Evolutionary conservation across 2,888 invertebrate genomes (phyloP), one percentile per base, ranked within the genome.

Genomic region (Adelognathus sp.): DNA sequence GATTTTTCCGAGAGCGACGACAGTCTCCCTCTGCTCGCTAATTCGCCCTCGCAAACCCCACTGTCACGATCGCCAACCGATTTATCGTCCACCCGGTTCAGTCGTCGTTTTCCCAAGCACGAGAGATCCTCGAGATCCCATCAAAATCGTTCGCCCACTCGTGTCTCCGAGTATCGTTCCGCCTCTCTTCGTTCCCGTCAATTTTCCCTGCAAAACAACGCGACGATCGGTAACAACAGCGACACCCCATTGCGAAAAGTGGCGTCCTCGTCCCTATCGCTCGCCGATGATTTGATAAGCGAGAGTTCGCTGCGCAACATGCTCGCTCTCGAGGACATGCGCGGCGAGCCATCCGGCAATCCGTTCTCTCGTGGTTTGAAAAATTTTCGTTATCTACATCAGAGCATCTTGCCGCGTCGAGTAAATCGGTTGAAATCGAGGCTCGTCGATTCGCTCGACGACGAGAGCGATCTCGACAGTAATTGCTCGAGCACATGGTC

Each of bases 321-420:
- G 58, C 88, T 95, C 56, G 92, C 93, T 52, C 93, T 94, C 81
- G 94, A 96, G 92, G 93, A 94, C 87, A 92, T 93, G 89, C 91
- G 95, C 82, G 91, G 94, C 82, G 92, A 92, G 73, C 90, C 91
- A 11, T 89, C 92, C 3, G 90, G 92, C 83, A 92, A 93, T 82
- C 88, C 93, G 50, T 90, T 94, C 86, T 85, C 93, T 70, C 87
- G 94, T 18, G 94, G 94, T 60, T 93, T 96, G 54, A 95, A 93
- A 82, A 94, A 94, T 78, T 92, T 96, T 0, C 95, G 94, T 86
- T 93, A 88, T 88, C 92, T 94, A n/a, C 93, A 93, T 0, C 93
- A 93, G 58, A 93, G 93, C 86, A 93, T 95, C 31, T 93, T 96
- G 11, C 92, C 94, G 0, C 95, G 94, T 86, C 94, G 93, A 86